phyloP scores from a whole-genome alignment of 2,797 vertebrate species.

The Chaetophractus vellerosus region DNA sequence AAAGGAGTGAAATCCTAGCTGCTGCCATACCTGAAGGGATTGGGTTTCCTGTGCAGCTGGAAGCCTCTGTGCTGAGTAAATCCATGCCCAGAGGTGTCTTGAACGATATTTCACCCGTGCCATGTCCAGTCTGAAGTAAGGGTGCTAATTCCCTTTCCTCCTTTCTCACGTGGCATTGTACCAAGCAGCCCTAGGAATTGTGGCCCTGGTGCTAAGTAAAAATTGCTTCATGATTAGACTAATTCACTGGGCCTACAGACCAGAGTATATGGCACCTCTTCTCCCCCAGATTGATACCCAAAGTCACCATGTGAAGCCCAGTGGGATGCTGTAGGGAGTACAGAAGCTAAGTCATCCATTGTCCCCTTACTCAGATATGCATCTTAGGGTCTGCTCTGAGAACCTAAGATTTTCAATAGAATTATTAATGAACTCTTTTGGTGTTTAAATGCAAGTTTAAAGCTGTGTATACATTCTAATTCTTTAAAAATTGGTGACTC shows the following conservation, averaged over 20 bases:
- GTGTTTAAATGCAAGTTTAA: neutral
- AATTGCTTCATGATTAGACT: neutral
- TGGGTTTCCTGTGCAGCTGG: slow-evolving; percentile 26
- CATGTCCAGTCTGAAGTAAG: neutral
- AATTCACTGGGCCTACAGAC: neutral
- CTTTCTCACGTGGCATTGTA: neutral
- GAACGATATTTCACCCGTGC: neutral
- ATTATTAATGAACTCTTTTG: neutral
- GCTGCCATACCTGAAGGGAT: neutral
- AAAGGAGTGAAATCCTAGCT: neutral
- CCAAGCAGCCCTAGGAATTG: neutral
- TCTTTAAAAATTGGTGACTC: neutral
- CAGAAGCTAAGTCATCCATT: neutral
- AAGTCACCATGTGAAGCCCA: neutral
- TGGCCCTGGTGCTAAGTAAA: neutral
- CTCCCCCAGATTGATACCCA: neutral
- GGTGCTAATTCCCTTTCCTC: neutral
- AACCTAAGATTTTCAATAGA: neutral
- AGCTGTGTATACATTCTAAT: neutral
- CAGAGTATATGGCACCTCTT: neutral
- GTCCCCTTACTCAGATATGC: neutral
- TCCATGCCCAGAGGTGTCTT: neutral
- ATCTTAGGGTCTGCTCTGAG: neutral
- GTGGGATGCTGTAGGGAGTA: neutral
- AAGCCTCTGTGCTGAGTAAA: neutral